Evolutionary conservation across 2,797 vertebrate genomes (phyloP), one percentile per base, ranked within the genome.

Genomic region (Crocidura indochinensis): DNA sequence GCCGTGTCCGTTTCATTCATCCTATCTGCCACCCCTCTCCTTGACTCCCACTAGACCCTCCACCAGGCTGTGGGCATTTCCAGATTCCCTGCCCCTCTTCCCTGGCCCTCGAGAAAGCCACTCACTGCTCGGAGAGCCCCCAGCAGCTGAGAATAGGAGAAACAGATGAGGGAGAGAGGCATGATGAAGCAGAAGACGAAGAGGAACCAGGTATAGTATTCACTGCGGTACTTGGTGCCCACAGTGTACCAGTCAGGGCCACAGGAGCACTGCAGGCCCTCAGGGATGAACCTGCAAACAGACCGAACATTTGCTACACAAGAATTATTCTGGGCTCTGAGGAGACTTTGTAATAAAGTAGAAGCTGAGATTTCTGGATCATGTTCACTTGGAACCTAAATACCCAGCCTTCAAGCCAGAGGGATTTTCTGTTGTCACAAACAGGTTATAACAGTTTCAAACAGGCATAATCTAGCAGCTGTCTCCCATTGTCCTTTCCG

Each of bases 221-320:
- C 98, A 19, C 98, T 98, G 94, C 90, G 84, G 64, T 97, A 98
- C 51, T 98, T 98, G 92, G 97, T 98, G 6, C 97, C 98, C 87
- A 98, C 97, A 0, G 98, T 99, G 97, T 98, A 99, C 98, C 98
- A 99, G 97, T 98, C 98, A 0, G 98, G 98, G n/a, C 98, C 98
- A 0, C 98, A 99, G 73, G 98, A 98, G 71, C 98, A 99, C 85
- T 98, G 98, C 67, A 99, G 97, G 62, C 98, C 98, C 81, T 99
- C 98, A 0, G 98, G 98, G 81, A 98, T 95, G 71, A 97, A 98
- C 97, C 98, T 99, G 97, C 44, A 72, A 76, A 72, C 17, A 67
- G 73, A 78, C 31, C 83, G 38, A 68, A 53, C 12, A 15, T 47
- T 73, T 74, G 72, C 9, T 49, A 17, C 19, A 3, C 0, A 8